phyloP scores from a whole-genome alignment of 2,113 vertebrate genomes.

The Gymnocephalus cernua region DNA sequence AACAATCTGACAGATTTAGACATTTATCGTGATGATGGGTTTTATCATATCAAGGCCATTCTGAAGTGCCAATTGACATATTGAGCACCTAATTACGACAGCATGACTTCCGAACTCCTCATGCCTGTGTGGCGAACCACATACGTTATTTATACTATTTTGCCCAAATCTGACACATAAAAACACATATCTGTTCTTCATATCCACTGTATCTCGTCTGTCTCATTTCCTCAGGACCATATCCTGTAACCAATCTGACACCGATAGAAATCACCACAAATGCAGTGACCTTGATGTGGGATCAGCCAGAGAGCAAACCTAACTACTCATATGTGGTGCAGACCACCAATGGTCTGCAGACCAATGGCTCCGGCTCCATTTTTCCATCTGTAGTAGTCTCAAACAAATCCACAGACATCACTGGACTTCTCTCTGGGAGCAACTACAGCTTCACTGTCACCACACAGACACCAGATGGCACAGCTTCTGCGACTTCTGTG shows the following conservation, averaged over 20 bases:
- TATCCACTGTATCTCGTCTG: not conserved
- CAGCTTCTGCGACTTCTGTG: slow-evolving; percentile 54
- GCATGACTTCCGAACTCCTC: not conserved
- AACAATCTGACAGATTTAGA: not conserved
- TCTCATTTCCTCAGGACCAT: slow-evolving; percentile 57
- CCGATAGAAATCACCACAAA: slow-evolving; percentile 45
- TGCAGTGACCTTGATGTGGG: slow-evolving; percentile 66
- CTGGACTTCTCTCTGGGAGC: slow-evolving; percentile 66
- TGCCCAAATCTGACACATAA: not conserved
- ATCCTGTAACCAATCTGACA: slow-evolving; percentile 34
- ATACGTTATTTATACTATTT: not conserved
- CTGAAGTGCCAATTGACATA: not conserved
- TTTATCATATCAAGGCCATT: not conserved
- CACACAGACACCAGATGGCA: slow-evolving; percentile 63
- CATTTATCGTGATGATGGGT: no score
- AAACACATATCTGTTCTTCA: not conserved
- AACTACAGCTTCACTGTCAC: slow-evolving; percentile 74
- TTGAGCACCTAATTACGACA: not conserved
- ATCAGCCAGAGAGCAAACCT: slow-evolving; percentile 8
- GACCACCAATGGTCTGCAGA: no score
- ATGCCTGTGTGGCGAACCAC: not conserved
- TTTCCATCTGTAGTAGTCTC: fast-evolving
- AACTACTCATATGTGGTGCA: slow-evolving; percentile 51
- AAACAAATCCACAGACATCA: not conserved
- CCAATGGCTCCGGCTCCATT: not conserved